Base-by-base conservation (phyloP, 2,113 vertebrate species). In the Notothenia rossii region DNA sequence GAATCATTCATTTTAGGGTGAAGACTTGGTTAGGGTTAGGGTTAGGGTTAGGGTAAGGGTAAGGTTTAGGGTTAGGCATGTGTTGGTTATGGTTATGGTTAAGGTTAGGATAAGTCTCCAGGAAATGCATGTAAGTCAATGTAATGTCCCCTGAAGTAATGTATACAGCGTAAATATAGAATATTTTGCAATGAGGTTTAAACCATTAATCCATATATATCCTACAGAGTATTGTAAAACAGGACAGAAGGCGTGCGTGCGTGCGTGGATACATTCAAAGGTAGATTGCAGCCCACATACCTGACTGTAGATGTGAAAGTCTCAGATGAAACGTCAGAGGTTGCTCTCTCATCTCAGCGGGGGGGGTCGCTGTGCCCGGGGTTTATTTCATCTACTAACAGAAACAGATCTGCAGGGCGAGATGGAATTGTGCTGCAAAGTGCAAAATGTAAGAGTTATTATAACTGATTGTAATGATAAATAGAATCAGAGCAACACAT, bases 351-450 rank as follows among this genome's bases (percentile, higher is more conserved):
- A 81, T 87, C 81, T 87, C 77, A 0, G 54, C 10, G n/a, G 20
- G 58, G 83, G 55, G 36, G 1, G 29, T 67, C 61, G 1, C 17
- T 18, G 77, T 10, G 58, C 0, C 13, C 0, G 3, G n/a, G 7
- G 45, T 67, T 72, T 48, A 29, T 75, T 81, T 84, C 40, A 87
- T 81, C 81, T 81, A 74, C 79, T 81, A 77, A 87, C 50, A 11
- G 49, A 20, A 77, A 81, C 45, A 15, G 49, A 36, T 48, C 61
- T 29, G 25, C 9, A 66, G 18, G 50, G 9, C 55, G 33, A 62
- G 25, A 25, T 13, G 13, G 0, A 6, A 9, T 40, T 0, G 45
- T 5, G 20, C 3, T 10, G 20, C 0, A 12, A 55, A 22, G 54
- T 22, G 9, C 36, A 40, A 40, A 40, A 8, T 10, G 22, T 3